Evolutionary conservation across 2,113 vertebrate genomes (phyloP).

Genomic region (Brienomyrus brachyistius): DNA sequence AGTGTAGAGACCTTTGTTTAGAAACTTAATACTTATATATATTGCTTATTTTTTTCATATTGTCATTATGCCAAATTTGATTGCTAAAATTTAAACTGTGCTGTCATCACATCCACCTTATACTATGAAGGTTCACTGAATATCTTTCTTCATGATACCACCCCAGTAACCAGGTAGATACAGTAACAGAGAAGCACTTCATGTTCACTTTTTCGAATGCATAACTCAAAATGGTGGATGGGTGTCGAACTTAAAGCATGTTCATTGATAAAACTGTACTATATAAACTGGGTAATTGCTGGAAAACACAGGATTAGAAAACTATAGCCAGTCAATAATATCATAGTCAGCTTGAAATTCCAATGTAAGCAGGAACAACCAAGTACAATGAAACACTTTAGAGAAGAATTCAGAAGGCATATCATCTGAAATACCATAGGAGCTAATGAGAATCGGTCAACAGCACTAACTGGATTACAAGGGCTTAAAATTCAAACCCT

Average conservation of each 20-base stretch:
- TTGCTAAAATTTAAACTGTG: neutral
- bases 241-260: conserved; percentile 21
- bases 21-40: neutral
- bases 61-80: neutral
- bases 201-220: neutral
- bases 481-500: neutral
- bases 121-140: neutral
- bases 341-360: neutral
- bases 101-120: neutral
- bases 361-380: neutral
- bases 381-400: neutral
- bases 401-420: neutral
- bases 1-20: neutral
- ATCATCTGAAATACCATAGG: neutral
- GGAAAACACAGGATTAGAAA: conserved; percentile 30
- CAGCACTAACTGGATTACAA: neutral
- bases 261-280: conserved; percentile 7
- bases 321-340: conserved; percentile 25
- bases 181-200: neutral
- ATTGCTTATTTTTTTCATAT: neutral
- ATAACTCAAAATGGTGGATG: neutral
- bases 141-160: neutral
- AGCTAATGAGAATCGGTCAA: neutral
- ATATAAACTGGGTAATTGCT: conserved; percentile 33
- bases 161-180: neutral